Base-by-base conservation (phyloP, 2,797 vertebrate species). In the Tachyglossus aculeatus region DNA sequence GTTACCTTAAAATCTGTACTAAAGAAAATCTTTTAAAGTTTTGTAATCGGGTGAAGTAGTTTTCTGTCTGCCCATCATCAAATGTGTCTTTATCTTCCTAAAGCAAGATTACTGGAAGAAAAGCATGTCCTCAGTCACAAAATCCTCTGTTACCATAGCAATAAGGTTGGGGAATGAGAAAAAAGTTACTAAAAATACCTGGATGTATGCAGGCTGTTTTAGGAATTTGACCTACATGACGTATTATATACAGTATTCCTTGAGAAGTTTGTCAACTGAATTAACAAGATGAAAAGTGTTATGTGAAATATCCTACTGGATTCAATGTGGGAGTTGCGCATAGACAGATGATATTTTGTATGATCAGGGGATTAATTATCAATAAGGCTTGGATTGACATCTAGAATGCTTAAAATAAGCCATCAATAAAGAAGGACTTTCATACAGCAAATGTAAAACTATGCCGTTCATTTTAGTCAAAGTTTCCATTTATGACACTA, bases 101-200 rank as follows among this genome's bases (percentile, higher is more conserved):
- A 83, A 86, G 59, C 71, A 81, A 78, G 61, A 67, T 74, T 80
- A 50, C 67, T 71, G 86, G 50, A 78, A 39, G 64, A 81, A 90
- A 81, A 88, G 73, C 74, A 66, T 82, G 64, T 78, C 74, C 79
- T 64, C 37, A 59, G 71, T 79, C 76, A 82, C 50, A 85, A 83
- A 71, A 72, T 69, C 70, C 80, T 74, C 72, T 64, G 89, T 90
- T 89, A 85, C 89, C 87, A 90, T 87, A 88, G 88, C 51, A 77
- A 90, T 77, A 65, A 75, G 71, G 74, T 86, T 67, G 60, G 75
- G 82, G 67, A 72, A 48, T 34, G 7, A 5, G 9, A 32, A 7
- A 36, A 52, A 83, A 75, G 75, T 0, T 67, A 67, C 81, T 90
- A 86, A 90, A 92, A 91, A 90, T 90, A 90, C 43, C 78, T 85